A percentile compares a stretch with the other conserved stretches of the same genome.
These are phyloP conservation scores for cattle (Bos taurus) DNA, from an alignment of 2,113 vertebrate genomes.

Conservation along the genomic window ARS-UCD2.0 NC_037336.1:24988501-24989000, in stretches of 20 bases:
- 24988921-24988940: conserved; percentile 31
- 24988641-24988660: conserved; percentile 6
- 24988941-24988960: neutral
- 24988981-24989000: conserved; percentile 19
- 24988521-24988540: conserved; percentile 22
- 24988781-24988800: neutral
- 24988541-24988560: neutral
- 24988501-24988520: neutral
- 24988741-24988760: neutral
- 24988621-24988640: neutral
- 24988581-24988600: neutral
- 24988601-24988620: neutral
- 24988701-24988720: neutral
- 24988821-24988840: neutral
- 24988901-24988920: neutral
- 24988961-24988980: conserved; percentile 45
- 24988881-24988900: neutral
- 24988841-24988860: neutral
- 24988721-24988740: neutral
- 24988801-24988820: neutral
- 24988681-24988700: neutral
- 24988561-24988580: neutral
- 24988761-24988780: neutral
- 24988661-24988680: neutral
- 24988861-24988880: neutral